phyloP scores from a whole-genome alignment of 2,113 vertebrate species.

The Melanerpes formicivorus region DNA sequence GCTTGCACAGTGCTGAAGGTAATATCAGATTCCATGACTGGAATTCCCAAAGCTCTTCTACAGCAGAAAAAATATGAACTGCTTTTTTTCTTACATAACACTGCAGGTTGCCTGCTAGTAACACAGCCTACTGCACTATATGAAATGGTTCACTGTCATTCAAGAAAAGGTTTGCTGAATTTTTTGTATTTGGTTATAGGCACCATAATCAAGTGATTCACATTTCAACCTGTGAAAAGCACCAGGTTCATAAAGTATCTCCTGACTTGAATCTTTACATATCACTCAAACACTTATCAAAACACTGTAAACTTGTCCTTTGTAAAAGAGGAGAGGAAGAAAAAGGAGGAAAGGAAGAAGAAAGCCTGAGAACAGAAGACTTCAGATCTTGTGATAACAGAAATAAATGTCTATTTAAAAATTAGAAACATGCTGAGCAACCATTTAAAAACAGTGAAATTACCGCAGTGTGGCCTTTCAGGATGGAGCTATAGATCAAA shows the following conservation, averaged over 20 bases:
- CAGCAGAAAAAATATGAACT: background rate
- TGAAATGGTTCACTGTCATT: background rate
- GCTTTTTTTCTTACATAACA: background rate
- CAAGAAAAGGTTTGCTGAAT: background rate
- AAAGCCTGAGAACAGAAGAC: background rate
- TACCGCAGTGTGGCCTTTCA: constrained; percentile 91
- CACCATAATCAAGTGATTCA: background rate
- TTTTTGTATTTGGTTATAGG: background rate
- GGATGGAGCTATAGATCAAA: constrained; percentile 90
- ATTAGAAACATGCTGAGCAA: background rate
- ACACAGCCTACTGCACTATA: background rate
- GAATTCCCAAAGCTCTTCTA: background rate
- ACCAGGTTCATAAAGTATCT: background rate
- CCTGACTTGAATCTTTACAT: background rate
- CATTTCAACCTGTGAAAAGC: background rate
- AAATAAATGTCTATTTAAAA: background rate
- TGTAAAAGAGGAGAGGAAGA: background rate
- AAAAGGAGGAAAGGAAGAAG: background rate
- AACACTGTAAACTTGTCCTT: background rate
- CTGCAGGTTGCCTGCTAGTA: background rate
- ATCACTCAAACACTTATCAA: background rate
- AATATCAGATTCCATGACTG: background rate
- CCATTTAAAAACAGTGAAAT: constrained; percentile 15
- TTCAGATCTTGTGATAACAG: background rate
- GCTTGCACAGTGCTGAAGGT: background rate